Evolutionary conservation across 2,797 vertebrate species (phyloP).

Genomic region (Sardinella longiceps): DNA sequence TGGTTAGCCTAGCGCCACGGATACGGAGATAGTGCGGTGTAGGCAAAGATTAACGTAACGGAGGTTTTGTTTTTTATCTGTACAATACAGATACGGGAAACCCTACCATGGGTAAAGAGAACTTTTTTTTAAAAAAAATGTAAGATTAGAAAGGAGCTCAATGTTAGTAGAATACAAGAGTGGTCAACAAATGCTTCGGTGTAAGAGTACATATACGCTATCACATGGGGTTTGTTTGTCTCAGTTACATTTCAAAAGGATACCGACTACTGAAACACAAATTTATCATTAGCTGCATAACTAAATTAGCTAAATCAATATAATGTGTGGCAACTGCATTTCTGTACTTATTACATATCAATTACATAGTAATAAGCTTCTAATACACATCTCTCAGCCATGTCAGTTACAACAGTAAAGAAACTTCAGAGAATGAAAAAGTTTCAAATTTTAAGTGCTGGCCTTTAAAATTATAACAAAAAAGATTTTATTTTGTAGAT

Average conservation of each 20-base stretch:
- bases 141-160: not conserved
- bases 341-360: not conserved
- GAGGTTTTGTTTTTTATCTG: not conserved
- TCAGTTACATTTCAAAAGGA: not conserved
- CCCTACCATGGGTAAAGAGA: not conserved
- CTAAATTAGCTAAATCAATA: not conserved
- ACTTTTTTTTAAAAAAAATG: no score
- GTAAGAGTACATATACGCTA: not conserved
- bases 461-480: not conserved
- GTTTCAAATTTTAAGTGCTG: not conserved
- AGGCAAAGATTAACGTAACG: not conserved
- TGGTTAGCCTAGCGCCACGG: not conserved
- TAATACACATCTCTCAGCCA: not conserved
- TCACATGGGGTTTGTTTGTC: not conserved
- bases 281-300: not conserved
- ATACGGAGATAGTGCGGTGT: not conserved
- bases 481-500: not conserved
- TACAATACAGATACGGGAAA: not conserved
- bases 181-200: not conserved
- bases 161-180: not conserved
- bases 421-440: not conserved
- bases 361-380: not conserved
- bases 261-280: not conserved
- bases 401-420: not conserved
- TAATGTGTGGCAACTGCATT: not conserved